Conservation (phyloP, 2,888 invertebrate genomes). For the Zhuqinia jingwanae region DNA sequence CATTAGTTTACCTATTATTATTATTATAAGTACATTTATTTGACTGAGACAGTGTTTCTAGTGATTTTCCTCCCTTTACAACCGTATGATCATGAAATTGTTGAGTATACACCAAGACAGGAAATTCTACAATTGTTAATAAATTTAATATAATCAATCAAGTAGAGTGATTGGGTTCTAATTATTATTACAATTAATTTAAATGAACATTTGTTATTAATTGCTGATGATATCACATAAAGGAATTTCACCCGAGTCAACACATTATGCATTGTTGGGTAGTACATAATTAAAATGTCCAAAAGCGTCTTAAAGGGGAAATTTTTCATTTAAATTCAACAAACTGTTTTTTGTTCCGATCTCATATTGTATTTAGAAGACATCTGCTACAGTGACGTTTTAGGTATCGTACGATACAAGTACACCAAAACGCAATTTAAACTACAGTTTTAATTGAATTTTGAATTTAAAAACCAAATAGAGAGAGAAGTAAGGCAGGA, state of each 20-base stretch:
- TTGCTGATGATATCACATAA: no score
- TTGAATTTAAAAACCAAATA: background rate
- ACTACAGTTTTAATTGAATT: background rate
- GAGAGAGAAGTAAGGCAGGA: no score
- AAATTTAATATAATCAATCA: no score
- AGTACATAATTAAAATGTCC: background rate
- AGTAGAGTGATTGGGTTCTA: no score
- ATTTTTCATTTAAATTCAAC: background rate
- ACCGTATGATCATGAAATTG: background rate
- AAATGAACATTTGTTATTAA: no score
- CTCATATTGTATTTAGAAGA: conserved; percentile 25
- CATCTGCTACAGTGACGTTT: background rate
- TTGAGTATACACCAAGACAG: no score
- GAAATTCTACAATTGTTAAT: no score
- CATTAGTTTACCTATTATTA: no score
- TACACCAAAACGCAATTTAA: background rate
- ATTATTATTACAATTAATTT: no score
- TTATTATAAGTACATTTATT: background rate
- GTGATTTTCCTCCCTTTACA: conserved; percentile 25
- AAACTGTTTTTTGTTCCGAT: conserved; percentile 36
- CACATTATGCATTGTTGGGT: background rate
- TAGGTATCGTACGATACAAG: background rate
- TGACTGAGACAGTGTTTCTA: conserved; percentile 59
- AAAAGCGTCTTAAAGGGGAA: no score
- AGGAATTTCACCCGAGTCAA: background rate